Evolutionary conservation across 2,113 vertebrate species (phyloP).

Genomic region (Gambusia holbrooki): DNA sequence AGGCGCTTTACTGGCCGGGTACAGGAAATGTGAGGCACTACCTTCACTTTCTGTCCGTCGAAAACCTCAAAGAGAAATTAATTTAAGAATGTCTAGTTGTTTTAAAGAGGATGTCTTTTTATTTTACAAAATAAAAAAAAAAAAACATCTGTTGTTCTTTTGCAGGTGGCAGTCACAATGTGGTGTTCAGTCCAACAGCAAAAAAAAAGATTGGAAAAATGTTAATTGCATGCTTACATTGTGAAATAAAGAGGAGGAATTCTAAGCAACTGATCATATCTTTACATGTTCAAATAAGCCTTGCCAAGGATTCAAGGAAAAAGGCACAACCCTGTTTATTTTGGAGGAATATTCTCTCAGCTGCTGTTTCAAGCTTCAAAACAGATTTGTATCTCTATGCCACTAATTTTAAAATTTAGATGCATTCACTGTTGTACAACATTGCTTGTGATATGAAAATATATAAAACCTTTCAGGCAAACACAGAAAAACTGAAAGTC

Average conservation of each 20-base stretch:
- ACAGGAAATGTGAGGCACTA: constrained; percentile 40
- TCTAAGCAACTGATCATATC: neutral
- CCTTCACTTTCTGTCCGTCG: constrained; percentile 62
- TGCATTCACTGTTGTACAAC: no score
- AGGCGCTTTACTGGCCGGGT: constrained; percentile 31
- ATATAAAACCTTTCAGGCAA: no score
- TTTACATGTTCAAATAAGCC: neutral
- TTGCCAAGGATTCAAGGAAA: neutral
- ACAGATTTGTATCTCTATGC: neutral
- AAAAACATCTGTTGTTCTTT: neutral
- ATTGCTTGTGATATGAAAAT: no score
- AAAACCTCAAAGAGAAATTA: constrained; percentile 43
- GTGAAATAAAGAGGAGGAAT: neutral
- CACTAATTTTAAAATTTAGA: no score
- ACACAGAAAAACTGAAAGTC: no score
- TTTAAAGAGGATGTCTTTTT: neutral
- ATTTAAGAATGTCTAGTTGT: neutral
- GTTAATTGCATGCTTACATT: neutral
- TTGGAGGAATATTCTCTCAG: neutral
- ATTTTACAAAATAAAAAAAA: neutral
- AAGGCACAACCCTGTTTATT: neutral
- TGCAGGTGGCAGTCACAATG: neutral
- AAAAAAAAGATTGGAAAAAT: neutral
- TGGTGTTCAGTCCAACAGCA: neutral
- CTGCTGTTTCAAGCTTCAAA: neutral